A percentile compares a stretch with the other conserved stretches of the same genome.
Evolutionary conservation across 30 jellyfish, hydroid and myxozoan species (phyloP).

Genomic region (Aurelia sp.): DNA sequence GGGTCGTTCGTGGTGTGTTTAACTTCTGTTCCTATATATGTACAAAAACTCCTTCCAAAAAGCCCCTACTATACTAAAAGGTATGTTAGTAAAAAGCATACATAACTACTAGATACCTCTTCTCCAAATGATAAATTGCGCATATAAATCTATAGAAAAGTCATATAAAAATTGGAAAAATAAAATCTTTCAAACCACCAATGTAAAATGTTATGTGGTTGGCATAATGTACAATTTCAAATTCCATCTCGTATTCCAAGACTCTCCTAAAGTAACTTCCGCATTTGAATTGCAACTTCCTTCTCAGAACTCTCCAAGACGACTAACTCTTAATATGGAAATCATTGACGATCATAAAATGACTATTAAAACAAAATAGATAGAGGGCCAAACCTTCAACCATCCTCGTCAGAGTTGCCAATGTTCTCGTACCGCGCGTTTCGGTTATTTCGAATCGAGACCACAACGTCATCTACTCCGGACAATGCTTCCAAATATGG

Average conservation of each 20-base stretch:
- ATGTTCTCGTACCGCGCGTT: conserved; percentile 33
- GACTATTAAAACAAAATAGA: conserved; percentile 14
- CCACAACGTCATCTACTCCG: conserved; percentile 84
- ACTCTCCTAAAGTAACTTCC: not conserved
- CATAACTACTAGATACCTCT: not conserved
- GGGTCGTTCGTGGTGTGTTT: too few species aligned
- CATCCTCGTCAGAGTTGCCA: conserved; percentile 40
- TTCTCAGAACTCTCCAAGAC: conserved; percentile 14
- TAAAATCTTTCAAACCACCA: conserved; percentile 6
- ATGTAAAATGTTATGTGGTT: not conserved
- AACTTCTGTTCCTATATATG: too few species aligned
- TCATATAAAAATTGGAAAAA: conserved; percentile 36
- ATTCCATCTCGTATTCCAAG: not conserved
- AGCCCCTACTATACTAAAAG: too few species aligned
- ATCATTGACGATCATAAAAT: conserved; percentile 24
- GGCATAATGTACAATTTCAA: not conserved
- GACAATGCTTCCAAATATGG: conserved; percentile 86
- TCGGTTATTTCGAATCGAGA: conserved; percentile 86
- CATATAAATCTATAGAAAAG: conserved; percentile 53
- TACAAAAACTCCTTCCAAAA: too few species aligned
- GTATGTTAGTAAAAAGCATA: not conserved
- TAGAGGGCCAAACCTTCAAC: conserved; percentile 18
- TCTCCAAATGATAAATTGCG: conserved; percentile 43
- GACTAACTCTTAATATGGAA: conserved; percentile 9
- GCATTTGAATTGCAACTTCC: conserved; percentile 3